Percentiles rank a stretch among this genome's conserved stretches.
phyloP scores from a whole-genome alignment of 2,888 invertebrate genomes.

The Tridacna crocea region DNA sequence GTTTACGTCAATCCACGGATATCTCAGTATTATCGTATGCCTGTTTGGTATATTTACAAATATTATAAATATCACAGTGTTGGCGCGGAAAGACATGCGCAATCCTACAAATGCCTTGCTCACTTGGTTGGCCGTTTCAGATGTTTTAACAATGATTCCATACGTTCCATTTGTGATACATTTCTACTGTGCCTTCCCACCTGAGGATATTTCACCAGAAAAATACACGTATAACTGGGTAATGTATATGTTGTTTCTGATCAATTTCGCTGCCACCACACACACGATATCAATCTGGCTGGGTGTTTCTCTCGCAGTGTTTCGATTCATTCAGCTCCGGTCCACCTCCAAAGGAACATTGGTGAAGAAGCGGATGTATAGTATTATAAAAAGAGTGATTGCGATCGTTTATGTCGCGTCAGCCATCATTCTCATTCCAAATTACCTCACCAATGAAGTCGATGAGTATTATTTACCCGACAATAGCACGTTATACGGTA shows the following conservation, averaged over 20 bases:
- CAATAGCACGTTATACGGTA: conserved; percentile 66
- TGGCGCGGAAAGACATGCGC: conserved; percentile 92
- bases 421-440: conserved; percentile 92
- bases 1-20: conserved; percentile 89
- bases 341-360: conserved; percentile 72
- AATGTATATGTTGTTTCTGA: conserved; percentile 88
- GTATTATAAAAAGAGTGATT: conserved; percentile 68
- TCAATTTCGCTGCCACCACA: conserved; percentile 93
- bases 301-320: conserved; percentile 95
- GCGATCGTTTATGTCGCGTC: conserved; percentile 93
- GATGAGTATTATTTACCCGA: conserved; percentile 52
- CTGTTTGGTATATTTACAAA: conserved; percentile 95
- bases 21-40: conserved; percentile 93
- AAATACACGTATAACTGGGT: conserved; percentile 82
- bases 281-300: conserved; percentile 97
- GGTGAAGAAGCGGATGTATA: conserved; percentile 69
- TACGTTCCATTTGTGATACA: conserved; percentile 96
- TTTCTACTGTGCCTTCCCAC: conserved; percentile 77
- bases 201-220: conserved; percentile 66
- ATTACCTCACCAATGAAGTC: conserved; percentile 92
- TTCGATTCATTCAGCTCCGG: conserved; percentile 89
- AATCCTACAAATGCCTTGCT: conserved; percentile 96
- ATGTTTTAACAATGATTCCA: conserved; percentile 94
- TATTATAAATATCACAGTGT: conserved; percentile 94
- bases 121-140: conserved; percentile 93